A percentile compares a stretch with the other conserved stretches of the same genome.
phyloP scores from a whole-genome alignment of 2,113 vertebrate genomes.

The Dipodomys stephensi region DNA sequence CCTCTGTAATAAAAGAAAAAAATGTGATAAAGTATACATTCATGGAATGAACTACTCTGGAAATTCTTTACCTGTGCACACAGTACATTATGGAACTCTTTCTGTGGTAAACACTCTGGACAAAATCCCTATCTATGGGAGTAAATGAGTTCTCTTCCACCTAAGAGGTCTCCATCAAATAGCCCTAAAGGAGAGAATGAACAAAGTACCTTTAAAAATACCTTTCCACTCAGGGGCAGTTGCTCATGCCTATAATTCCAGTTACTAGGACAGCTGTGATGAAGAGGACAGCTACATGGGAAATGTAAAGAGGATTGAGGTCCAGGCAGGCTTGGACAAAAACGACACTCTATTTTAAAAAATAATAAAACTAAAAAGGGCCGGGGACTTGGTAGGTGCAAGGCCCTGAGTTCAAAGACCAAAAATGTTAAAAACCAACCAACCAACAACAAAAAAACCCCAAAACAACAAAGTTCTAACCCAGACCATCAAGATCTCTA shows the following conservation, averaged over 20 bases:
- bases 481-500: not conserved
- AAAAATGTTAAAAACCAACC: too few species aligned
- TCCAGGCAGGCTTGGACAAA: too few species aligned
- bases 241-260: too few species aligned
- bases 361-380: too few species aligned
- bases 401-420: too few species aligned
- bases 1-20: not conserved
- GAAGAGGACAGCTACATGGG: too few species aligned
- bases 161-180: not conserved
- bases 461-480: not conserved
- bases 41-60: not conserved
- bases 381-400: too few species aligned
- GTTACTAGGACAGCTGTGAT: too few species aligned
- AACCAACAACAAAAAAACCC: too few species aligned
- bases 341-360: too few species aligned
- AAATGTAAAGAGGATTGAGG: too few species aligned
- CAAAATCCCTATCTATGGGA: not conserved
- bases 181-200: not conserved
- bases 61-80: not conserved
- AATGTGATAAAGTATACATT: not conserved
- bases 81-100: not conserved
- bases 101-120: not conserved
- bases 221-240: too few species aligned
- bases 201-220: slow-evolving; percentile 41
- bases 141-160: not conserved